phyloP scores from a whole-genome alignment of 2,888 invertebrate species.

The Andrena hattorfiana region DNA sequence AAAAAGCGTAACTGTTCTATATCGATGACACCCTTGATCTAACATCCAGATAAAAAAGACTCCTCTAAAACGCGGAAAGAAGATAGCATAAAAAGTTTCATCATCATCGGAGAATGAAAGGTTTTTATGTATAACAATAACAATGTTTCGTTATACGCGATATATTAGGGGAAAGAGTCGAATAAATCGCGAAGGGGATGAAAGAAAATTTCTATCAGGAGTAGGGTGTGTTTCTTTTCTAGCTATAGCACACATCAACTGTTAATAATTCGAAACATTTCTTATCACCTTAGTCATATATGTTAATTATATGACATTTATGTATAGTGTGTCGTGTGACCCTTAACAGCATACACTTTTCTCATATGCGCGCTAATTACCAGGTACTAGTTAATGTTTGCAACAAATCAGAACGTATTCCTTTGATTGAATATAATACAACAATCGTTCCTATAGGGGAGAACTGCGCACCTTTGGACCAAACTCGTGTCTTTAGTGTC shows the following conservation, averaged over 20 bases:
- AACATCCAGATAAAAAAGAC: conserved; percentile 4
- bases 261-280: conserved; percentile 45
- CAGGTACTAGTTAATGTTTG: conserved; percentile 58
- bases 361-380: conserved; percentile 46
- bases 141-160: conserved; percentile 19
- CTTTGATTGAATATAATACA: conserved; percentile 25
- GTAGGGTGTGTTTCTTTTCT: conserved; percentile 9
- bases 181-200: background rate
- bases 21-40: background rate
- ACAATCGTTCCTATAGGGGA: background rate
- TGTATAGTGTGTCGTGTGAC: conserved; percentile 30
- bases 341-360: conserved; percentile 34
- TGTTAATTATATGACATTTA: conserved; percentile 40
- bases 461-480: conserved; percentile 42
- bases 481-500: conserved; percentile 10
- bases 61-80: conserved; percentile 10
- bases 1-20: conserved; percentile 18
- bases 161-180: background rate
- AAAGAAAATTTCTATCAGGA: background rate
- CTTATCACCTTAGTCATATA: conserved; percentile 31
- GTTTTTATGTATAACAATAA: conserved; percentile 33
- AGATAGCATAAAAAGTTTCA: conserved; percentile 6
- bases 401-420: conserved; percentile 25
- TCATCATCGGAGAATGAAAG: conserved; percentile 23
- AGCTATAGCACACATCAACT: conserved; percentile 29